Percentiles rank a stretch among this genome's conserved stretches.
Evolutionary conservation across 1,140 invertebrate species (phyloP).

Genomic region (Bathynomus jamesi): DNA sequence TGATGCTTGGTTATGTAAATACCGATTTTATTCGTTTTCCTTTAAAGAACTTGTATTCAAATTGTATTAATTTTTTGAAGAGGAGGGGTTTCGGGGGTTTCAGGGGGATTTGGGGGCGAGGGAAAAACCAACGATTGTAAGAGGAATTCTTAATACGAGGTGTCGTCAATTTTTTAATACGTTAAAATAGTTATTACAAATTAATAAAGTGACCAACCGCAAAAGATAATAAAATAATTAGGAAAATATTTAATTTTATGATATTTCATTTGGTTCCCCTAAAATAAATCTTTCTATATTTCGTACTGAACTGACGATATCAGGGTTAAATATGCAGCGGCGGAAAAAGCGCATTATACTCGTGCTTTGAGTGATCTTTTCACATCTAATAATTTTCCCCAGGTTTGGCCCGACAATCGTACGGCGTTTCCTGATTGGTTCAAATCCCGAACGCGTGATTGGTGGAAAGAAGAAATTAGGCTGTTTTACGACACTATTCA

Average conservation of each 20-base stretch:
- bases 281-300: not conserved
- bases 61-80: not conserved
- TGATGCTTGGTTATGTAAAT: slow-evolving; percentile 22
- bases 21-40: not conserved
- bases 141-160: not conserved
- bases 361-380: not conserved
- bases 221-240: not conserved
- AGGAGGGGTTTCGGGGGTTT: not conserved
- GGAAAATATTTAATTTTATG: not conserved
- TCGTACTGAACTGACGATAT: too few species aligned
- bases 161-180: not conserved
- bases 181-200: not conserved
- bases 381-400: not conserved
- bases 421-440: slow-evolving; percentile 9
- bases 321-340: too few species aligned
- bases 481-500: not conserved
- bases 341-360: too few species aligned
- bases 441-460: slow-evolving; percentile 5
- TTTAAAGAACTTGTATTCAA: not conserved
- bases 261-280: not conserved
- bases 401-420: slow-evolving; percentile 10
- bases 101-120: not conserved
- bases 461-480: slow-evolving; percentile 8
- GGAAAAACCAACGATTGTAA: not conserved
- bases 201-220: not conserved